Conservation (phyloP, 2,113 vertebrate species). For the Dasyornis broadbenti region DNA sequence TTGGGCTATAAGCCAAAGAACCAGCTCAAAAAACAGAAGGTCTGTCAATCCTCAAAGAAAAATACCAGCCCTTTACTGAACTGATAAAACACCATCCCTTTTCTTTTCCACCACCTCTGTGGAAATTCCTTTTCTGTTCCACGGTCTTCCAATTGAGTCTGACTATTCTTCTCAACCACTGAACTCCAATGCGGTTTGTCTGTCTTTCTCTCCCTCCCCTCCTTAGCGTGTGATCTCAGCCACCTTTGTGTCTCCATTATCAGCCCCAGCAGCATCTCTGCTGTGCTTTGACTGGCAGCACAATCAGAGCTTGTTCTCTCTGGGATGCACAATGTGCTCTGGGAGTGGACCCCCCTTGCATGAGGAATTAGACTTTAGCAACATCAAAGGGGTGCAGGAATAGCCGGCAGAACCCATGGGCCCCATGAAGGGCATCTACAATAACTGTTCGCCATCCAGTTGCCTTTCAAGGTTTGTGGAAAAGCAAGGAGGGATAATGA, state of each 20-base stretch:
- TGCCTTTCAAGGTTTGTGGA: constrained; percentile 26
- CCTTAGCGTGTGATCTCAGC: constrained; percentile 11
- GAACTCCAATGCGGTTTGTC: not conserved
- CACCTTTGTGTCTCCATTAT: constrained; percentile 34
- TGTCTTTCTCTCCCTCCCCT: not conserved
- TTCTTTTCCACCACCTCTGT: constrained; percentile 10
- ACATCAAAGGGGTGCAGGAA: not conserved
- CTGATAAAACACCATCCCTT: not conserved
- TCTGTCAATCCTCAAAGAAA: not conserved
- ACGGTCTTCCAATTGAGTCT: not conserved
- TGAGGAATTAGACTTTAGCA: constrained; percentile 5
- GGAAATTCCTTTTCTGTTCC: constrained; percentile 37
- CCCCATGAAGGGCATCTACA: constrained; percentile 22
- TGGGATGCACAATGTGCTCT: constrained; percentile 1
- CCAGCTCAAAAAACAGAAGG: constrained; percentile 2
- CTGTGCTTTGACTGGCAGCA: constrained; percentile 28
- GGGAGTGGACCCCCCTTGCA: not conserved
- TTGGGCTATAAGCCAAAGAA: constrained; percentile 30
- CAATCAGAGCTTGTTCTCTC: constrained; percentile 33
- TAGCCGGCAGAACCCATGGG: not conserved
- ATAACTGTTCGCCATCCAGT: not conserved
- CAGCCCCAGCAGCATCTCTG: not conserved
- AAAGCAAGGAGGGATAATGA: not conserved
- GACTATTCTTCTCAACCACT: constrained; percentile 23
- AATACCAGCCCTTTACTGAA: not conserved